phyloP scores from a whole-genome alignment of 37 sponge, comb jelly and placozoan genomes.

The Geodia barretti region DNA sequence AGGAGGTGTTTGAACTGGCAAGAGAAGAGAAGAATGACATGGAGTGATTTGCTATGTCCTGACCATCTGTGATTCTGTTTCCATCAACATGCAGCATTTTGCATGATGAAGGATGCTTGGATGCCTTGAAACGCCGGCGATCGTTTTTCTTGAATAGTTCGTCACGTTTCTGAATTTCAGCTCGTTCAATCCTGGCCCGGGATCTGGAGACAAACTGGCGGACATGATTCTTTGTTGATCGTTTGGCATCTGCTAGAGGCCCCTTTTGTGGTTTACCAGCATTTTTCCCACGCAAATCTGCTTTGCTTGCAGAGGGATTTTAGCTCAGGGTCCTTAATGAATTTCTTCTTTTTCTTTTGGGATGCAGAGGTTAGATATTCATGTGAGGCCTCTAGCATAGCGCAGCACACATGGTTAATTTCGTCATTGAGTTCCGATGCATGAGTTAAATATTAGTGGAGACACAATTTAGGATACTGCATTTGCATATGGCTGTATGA shows the following conservation, averaged over 20 bases:
- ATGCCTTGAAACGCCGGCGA: neutral
- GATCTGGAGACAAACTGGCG: neutral
- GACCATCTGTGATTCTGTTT: neutral
- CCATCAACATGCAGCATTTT: slow-evolving; percentile 1
- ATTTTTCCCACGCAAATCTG: neutral
- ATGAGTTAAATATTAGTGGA: too few relatives aligned
- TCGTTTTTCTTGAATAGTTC: slow-evolving; percentile 5
- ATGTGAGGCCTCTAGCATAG: too few relatives aligned
- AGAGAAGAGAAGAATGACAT: slow-evolving; percentile 3
- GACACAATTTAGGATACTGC: too few relatives aligned
- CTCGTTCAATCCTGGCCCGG: neutral
- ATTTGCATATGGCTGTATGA: too few relatives aligned
- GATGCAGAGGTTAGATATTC: neutral
- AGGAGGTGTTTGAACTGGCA: neutral
- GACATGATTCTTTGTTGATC: slow-evolving; percentile 1
- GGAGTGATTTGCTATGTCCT: neutral
- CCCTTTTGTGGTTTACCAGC: neutral
- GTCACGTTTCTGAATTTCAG: neutral
- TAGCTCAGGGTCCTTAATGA: neutral
- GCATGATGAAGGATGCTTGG: neutral
- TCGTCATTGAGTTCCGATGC: too few relatives aligned
- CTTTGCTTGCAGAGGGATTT: neutral
- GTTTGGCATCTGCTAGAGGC: neutral
- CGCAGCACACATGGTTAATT: too few relatives aligned
- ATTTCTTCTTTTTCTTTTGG: neutral